These are phyloP conservation scores for Scaptomyza flava DNA, from an alignment of 2,888 invertebrate species.

Conservation along the genomic window DNA sequence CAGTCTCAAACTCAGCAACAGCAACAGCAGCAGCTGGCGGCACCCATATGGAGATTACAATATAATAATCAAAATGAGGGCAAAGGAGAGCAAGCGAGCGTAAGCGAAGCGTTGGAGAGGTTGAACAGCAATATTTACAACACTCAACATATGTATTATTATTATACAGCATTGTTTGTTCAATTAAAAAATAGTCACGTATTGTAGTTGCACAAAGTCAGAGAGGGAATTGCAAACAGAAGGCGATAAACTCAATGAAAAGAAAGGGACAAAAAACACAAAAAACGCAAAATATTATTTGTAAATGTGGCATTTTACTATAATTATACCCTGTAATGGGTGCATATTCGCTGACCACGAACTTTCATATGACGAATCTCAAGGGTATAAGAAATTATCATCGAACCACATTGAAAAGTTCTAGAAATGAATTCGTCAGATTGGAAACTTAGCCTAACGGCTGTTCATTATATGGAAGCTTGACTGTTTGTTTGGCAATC, in stretches of 20 bases:
- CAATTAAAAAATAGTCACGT: constrained; percentile 68
- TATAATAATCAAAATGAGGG: constrained; percentile 30
- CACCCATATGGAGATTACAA: constrained; percentile 68
- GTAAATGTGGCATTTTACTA: constrained; percentile 8
- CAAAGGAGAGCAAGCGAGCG: not conserved
- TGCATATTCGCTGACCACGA: too few species aligned
- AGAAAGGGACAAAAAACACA: constrained; percentile 9
- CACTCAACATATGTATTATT: constrained; percentile 3
- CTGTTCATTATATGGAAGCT: too few species aligned
- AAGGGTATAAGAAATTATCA: too few species aligned
- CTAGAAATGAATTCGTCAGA: too few species aligned
- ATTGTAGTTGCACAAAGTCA: constrained; percentile 22
- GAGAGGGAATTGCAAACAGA: constrained; percentile 13
- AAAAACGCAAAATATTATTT: constrained; percentile 20
- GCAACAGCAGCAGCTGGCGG: constrained; percentile 32
- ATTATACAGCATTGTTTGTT: constrained; percentile 8
- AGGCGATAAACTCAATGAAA: constrained; percentile 29
- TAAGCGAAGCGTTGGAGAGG: not conserved
- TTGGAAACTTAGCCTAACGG: too few species aligned
- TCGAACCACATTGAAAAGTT: too few species aligned
- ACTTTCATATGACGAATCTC: too few species aligned
- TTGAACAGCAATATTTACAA: constrained; percentile 5
- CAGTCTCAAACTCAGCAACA: constrained; percentile 21
- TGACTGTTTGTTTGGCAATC: too few species aligned
- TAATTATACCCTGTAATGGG: constrained; percentile 19